phyloP scores from a whole-genome alignment of 2,113 vertebrate genomes.

The Megaceryle torquata region DNA sequence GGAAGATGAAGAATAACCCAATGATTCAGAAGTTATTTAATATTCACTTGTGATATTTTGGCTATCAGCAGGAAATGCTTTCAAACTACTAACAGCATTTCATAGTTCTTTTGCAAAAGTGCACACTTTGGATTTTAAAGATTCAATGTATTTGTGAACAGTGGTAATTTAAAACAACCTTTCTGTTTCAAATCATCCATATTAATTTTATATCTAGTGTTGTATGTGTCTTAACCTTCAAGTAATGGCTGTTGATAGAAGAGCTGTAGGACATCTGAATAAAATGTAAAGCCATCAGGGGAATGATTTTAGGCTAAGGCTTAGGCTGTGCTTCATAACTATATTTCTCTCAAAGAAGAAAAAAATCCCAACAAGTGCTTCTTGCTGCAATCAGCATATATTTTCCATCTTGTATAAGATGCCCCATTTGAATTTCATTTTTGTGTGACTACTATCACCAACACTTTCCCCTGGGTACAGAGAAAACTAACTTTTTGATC shows the following conservation, averaged over 20 bases:
- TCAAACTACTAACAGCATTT: neutral
- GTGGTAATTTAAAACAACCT: neutral
- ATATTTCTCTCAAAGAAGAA: neutral
- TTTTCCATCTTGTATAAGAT: neutral
- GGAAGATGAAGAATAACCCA: neutral
- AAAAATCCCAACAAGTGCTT: neutral
- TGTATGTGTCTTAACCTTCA: neutral
- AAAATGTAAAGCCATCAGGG: neutral
- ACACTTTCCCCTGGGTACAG: neutral
- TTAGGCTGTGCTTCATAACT: neutral
- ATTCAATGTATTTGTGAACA: neutral
- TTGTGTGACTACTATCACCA: neutral
- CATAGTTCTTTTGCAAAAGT: neutral
- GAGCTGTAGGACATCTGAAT: neutral
- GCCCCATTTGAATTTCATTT: neutral
- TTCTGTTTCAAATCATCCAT: conserved; percentile 11
- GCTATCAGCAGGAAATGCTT: neutral
- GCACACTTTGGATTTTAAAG: neutral
- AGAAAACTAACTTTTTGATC: neutral
- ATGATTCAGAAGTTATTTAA: neutral
- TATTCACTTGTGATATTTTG: neutral
- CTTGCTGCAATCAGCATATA: neutral
- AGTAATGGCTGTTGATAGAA: neutral
- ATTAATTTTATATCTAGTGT: neutral
- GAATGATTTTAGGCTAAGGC: neutral